Base-by-base conservation (phyloP, 2,113 vertebrate species). In the Scolopax mira region DNA sequence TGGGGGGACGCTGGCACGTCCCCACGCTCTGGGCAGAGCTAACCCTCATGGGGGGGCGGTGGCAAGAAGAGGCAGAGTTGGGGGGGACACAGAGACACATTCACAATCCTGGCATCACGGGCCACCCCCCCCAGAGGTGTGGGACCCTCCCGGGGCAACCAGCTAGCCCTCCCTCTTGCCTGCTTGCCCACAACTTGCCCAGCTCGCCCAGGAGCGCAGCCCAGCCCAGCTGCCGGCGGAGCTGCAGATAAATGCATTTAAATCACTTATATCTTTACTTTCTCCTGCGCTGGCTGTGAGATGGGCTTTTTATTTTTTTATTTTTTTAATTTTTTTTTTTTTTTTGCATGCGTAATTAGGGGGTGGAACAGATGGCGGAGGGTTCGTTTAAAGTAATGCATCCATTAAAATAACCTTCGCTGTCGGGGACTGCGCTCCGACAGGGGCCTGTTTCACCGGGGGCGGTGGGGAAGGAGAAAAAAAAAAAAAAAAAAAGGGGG, bases 361-460 rank as follows among this genome's bases (percentile, higher is more conserved):
- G 98, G 98, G 98, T 98, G 98, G 98, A 98, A 98, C 98, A 98
- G 98, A 98, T 98, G 98, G 98, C 70, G 89, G 97, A 98, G 97
- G 97, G 97, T 97, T 98, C 97, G 97, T 98, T 98, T 98, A 98
- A 98, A 98, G 97, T 97, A 97, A 98, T 98, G 98, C 98, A 98
- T 98, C 98, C 97, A 97, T 98, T 98, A 98, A 98, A 98, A 98
- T 98, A 98, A 98, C 98, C 98, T 98, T 98, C 97, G 77, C 96
- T 98, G 98, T 97, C 96, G 96, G 98, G 95, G 97, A 97, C 97
- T 95, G 96, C 18, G 85, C 96, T 97, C 96, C 75, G 84, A 94
- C 55, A 44, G 93, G 92, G 92, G 93, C 88, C 72, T 89, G 85
- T 15, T 90, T 91, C 88, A 88, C 94, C 57, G 33, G 91, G 90